Percentiles rank a stretch among this genome's conserved stretches.
Conservation (phyloP, 2,888 invertebrate genomes). For the Clunio marinus region DNA sequence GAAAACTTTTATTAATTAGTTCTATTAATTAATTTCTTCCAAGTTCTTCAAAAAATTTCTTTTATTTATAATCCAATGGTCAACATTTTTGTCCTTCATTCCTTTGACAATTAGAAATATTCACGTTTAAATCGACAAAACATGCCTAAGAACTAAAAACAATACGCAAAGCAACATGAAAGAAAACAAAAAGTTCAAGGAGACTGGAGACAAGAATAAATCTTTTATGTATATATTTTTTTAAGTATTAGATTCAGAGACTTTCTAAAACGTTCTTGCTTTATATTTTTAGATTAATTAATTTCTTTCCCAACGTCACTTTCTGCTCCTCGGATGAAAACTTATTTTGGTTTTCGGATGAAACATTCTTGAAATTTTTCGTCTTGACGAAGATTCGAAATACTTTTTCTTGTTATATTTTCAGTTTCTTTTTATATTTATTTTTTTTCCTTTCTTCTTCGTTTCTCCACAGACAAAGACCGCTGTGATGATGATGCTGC, state of each 20-base stretch:
- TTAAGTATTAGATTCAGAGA: constrained; percentile 26
- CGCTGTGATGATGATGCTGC: too few species aligned
- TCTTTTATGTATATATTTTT: not conserved
- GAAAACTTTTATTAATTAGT: not conserved
- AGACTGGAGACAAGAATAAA: constrained; percentile 26
- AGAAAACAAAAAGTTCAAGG: not conserved
- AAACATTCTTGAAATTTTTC: constrained; percentile 39
- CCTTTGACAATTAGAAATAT: not conserved
- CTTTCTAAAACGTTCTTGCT: constrained; percentile 16
- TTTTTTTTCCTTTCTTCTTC: not conserved
- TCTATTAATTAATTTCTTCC: not conserved
- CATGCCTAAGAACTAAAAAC: not conserved
- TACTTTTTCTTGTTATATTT: not conserved
- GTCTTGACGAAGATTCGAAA: constrained; percentile 25
- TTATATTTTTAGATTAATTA: constrained; percentile 38
- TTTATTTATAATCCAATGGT: not conserved
- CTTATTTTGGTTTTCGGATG: constrained; percentile 32
- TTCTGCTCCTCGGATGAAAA: constrained; percentile 22
- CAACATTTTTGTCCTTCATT: too few species aligned
- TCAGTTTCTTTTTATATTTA: not conserved
- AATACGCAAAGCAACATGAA: not conserved
- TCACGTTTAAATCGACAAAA: not conserved
- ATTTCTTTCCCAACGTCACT: constrained; percentile 27
- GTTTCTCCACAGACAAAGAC: not conserved
- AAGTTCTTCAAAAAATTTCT: not conserved